Evolutionary conservation across 2,113 vertebrate genomes (phyloP).

Genomic region (Mus musculus): DNA sequence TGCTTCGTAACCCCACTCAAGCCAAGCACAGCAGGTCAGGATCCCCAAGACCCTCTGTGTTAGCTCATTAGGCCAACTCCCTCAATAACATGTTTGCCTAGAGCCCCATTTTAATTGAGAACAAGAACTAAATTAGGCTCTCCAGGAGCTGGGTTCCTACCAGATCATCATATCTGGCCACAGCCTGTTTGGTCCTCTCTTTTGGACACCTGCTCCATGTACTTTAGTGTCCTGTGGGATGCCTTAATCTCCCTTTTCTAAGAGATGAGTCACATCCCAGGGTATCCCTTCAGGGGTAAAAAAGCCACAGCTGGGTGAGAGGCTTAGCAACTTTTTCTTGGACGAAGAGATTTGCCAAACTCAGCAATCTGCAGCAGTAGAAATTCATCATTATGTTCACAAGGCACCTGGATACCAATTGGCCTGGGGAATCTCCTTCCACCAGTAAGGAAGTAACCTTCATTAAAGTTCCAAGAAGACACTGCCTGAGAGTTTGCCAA

Average conservation of each 20-base stretch:
- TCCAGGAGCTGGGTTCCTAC: slow-evolving; percentile 65
- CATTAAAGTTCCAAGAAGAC: not conserved
- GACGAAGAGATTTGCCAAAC: slow-evolving; percentile 52
- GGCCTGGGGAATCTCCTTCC: not conserved
- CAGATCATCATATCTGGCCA: slow-evolving; percentile 69
- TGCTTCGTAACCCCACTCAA: not conserved
- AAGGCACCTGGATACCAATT: not conserved
- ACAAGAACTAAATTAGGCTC: slow-evolving; percentile 74
- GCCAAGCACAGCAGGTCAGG: not conserved
- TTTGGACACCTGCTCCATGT: slow-evolving; percentile 72
- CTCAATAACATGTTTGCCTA: not conserved
- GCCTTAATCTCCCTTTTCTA: slow-evolving; percentile 79
- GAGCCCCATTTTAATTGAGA: slow-evolving; percentile 73
- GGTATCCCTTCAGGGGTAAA: slow-evolving; percentile 5
- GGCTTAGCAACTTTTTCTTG: slow-evolving; percentile 56
- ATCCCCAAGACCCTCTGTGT: not conserved
- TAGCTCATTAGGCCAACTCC: not conserved
- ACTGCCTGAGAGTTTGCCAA: rapidly evolving
- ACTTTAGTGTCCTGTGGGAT: slow-evolving; percentile 79
- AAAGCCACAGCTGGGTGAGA: slow-evolving; percentile 58
- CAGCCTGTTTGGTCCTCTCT: slow-evolving; percentile 73
- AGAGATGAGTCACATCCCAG: slow-evolving; percentile 76
- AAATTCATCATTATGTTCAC: slow-evolving; percentile 61
- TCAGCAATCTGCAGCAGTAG: slow-evolving; percentile 42
- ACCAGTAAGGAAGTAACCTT: not conserved